Conservation (phyloP, 2,797 vertebrate genomes). For the Todus mexicanus region DNA sequence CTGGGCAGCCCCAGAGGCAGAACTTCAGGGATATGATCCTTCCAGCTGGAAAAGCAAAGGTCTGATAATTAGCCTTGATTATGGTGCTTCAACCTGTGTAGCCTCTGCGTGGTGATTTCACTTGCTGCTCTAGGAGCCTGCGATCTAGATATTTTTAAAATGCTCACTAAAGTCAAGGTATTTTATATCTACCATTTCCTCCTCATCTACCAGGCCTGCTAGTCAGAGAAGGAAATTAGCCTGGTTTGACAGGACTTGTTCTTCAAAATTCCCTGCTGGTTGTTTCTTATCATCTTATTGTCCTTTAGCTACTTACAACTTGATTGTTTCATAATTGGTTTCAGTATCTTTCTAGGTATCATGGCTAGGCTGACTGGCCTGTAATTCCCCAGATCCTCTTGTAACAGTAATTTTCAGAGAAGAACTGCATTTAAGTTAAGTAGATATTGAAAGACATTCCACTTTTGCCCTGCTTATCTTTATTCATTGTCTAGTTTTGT, state of each 20-base stretch:
- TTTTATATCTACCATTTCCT: not conserved
- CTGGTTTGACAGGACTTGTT: conserved; percentile 45
- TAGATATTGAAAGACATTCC: conserved; percentile 3
- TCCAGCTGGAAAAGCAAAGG: not conserved
- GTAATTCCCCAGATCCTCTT: conserved; percentile 54
- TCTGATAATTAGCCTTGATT: not conserved
- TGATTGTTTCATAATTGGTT: conserved; percentile 65
- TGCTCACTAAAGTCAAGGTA: not conserved
- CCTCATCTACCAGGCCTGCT: not conserved
- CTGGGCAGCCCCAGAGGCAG: not conserved
- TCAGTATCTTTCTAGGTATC: conserved; percentile 59
- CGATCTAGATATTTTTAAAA: not conserved
- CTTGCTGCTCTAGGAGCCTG: not conserved
- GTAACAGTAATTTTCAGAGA: conserved; percentile 26
- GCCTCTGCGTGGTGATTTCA: not conserved
- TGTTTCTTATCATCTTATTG: conserved; percentile 56
- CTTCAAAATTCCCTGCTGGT: conserved; percentile 55
- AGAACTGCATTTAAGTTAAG: conserved; percentile 25
- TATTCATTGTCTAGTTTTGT: conserved; percentile 38
- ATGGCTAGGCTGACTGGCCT: conserved; percentile 31
- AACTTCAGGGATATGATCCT: not conserved
- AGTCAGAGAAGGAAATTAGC: conserved; percentile 51
- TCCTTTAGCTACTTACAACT: conserved; percentile 54
- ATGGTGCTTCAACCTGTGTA: not conserved
- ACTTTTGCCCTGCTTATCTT: conserved; percentile 42